phyloP scores from a whole-genome alignment of 2,113 vertebrate species.

The Tiliqua scincoides region DNA sequence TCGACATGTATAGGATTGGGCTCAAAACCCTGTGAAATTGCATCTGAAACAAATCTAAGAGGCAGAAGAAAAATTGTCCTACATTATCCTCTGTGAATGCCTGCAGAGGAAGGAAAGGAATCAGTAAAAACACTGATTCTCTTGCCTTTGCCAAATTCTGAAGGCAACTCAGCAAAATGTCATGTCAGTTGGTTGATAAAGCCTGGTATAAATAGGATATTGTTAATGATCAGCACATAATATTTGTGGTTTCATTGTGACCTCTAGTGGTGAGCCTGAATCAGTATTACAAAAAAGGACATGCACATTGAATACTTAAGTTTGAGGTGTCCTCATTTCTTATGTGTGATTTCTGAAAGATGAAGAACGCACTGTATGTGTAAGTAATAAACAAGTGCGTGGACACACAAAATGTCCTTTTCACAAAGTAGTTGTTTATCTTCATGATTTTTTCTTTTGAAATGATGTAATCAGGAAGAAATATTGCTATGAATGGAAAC shows the following conservation, averaged over 20 bases:
- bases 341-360: background rate
- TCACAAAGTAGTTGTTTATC: background rate
- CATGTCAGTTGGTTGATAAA: background rate
- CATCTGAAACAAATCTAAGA: background rate
- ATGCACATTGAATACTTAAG: background rate
- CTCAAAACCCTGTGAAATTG: background rate
- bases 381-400: too few relatives aligned
- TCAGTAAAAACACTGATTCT: background rate
- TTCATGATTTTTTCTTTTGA: too few relatives aligned
- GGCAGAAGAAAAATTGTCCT: background rate
- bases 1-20: too few relatives aligned
- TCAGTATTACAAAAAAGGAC: background rate
- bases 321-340: background rate
- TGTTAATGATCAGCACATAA: background rate
- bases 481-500: too few relatives aligned
- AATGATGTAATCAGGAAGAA: background rate
- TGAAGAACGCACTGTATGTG: background rate
- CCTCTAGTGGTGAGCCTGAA: constrained; percentile 65
- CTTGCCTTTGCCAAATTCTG: background rate
- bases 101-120: background rate
- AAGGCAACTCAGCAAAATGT: background rate
- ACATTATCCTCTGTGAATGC: background rate
- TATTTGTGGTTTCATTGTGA: constrained; percentile 54
- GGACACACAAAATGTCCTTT: background rate
- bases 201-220: background rate